Evolutionary conservation across 2,797 vertebrate genomes (phyloP).

Genomic region (Pantherophis vulpinus): DNA sequence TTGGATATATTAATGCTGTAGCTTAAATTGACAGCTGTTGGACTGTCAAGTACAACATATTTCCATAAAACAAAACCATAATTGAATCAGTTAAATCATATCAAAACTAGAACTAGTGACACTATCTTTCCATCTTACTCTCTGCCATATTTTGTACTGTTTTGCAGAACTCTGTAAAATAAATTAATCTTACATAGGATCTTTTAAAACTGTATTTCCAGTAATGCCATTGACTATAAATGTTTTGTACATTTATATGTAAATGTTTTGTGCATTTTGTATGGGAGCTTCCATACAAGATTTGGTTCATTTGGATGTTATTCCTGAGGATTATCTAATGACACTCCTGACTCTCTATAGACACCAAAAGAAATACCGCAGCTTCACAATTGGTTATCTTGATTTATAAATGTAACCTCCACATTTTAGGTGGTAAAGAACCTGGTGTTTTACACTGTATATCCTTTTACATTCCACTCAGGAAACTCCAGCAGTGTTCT

Average conservation of each 20-base stretch:
- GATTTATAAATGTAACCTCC: background rate
- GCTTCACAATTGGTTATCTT: background rate
- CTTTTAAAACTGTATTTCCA: background rate
- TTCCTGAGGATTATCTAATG: background rate
- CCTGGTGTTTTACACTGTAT: background rate
- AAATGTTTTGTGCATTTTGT: slow-evolving; percentile 20
- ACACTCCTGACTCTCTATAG: background rate
- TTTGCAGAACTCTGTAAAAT: slow-evolving; percentile 32
- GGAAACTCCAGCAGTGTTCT: background rate
- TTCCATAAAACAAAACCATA: background rate
- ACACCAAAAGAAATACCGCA: background rate
- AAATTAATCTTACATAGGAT: slow-evolving; percentile 39
- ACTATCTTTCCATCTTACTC: slow-evolving; percentile 10
- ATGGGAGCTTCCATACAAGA: background rate
- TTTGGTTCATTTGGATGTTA: background rate
- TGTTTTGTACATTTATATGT: slow-evolving; percentile 7
- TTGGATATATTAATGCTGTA: rapidly evolving
- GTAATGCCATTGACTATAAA: slow-evolving; percentile 15
- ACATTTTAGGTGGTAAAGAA: background rate
- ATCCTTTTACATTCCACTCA: background rate
- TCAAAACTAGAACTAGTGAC: background rate
- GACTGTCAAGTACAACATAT: background rate
- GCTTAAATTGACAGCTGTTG: background rate
- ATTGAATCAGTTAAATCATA: slow-evolving; percentile 19
- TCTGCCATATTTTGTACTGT: slow-evolving; percentile 22